Percentiles rank a stretch among this genome's conserved stretches.
These are phyloP conservation scores for Zaprionus camerounensis DNA, from an alignment of 1,140 invertebrate species.

Conservation along the genomic window DNA sequence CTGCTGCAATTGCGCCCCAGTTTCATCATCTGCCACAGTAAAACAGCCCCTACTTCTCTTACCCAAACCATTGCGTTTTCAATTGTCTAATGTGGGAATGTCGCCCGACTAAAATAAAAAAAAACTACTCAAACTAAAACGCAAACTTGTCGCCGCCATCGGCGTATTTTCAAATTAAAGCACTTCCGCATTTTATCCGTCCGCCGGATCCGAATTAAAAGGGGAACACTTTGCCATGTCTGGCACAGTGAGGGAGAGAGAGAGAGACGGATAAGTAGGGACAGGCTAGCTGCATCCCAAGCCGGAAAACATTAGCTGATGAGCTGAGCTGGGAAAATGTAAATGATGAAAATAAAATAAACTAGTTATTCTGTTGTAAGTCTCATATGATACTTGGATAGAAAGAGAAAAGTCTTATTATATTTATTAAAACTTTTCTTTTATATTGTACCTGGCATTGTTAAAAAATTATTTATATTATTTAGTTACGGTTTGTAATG, in stretches of 20 bases:
- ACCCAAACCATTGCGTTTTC: conserved; percentile 32
- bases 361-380: background rate
- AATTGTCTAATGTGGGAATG: conserved; percentile 68
- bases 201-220: conserved; percentile 34
- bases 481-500: too few relatives aligned
- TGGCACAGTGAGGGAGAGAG: background rate
- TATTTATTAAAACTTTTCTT: too few relatives aligned
- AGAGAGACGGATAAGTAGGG: conserved; percentile 1
- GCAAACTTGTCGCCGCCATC: conserved; percentile 29
- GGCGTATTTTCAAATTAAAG: conserved; percentile 65
- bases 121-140: conserved; percentile 24
- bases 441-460: too few relatives aligned
- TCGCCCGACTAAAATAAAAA: conserved; percentile 24
- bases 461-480: too few relatives aligned
- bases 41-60: background rate
- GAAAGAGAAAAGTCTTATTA: too few relatives aligned
- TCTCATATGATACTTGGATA: too few relatives aligned
- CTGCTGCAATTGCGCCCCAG: conserved; percentile 54
- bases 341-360: background rate
- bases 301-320: conserved; percentile 63
- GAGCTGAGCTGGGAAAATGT: conserved; percentile 21
- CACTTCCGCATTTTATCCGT: conserved; percentile 54
- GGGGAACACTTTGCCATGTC: conserved; percentile 30
- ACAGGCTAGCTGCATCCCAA: conserved; percentile 18
- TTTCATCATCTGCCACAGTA: conserved; percentile 23